phyloP scores from a whole-genome alignment of 2,113 vertebrate genomes.

The Enhydra lutris region DNA sequence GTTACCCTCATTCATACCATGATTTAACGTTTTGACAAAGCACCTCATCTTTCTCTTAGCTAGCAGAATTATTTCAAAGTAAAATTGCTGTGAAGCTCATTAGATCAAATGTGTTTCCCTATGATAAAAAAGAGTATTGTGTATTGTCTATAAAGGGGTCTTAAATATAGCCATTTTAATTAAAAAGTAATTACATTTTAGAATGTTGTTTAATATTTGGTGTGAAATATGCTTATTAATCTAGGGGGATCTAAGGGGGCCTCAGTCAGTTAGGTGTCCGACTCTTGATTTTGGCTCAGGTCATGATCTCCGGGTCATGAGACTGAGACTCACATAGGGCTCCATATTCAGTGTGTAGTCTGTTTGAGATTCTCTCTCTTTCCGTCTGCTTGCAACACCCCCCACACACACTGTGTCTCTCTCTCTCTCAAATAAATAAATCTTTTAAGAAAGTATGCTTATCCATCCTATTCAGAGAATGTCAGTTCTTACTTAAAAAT shows the following conservation, averaged over 20 bases:
- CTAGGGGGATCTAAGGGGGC: background rate
- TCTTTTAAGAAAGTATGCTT: background rate
- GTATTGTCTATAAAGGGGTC: conserved; percentile 13
- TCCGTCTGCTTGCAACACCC: background rate
- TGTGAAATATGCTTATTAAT: background rate
- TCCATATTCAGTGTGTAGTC: background rate
- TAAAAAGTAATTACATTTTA: conserved; percentile 52
- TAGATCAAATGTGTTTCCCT: conserved; percentile 15
- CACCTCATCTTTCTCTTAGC: background rate
- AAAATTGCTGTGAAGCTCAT: background rate
- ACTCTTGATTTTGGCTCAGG: background rate
- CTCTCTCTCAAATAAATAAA: background rate
- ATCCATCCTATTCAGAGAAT: background rate
- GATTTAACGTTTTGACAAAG: background rate
- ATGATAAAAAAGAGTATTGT: conserved; percentile 8
- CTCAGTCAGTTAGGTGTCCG: background rate
- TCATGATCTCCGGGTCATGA: background rate
- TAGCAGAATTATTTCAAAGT: background rate
- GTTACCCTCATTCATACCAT: background rate
- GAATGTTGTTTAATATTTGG: background rate
- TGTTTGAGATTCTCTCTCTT: background rate
- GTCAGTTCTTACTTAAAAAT: background rate
- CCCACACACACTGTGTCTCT: background rate
- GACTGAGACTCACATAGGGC: background rate
- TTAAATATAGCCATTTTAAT: conserved; percentile 19